A percentile compares a stretch with the other conserved stretches of the same genome.
phyloP scores from a whole-genome alignment of 2,113 vertebrate genomes.

The Marmota monax region DNA sequence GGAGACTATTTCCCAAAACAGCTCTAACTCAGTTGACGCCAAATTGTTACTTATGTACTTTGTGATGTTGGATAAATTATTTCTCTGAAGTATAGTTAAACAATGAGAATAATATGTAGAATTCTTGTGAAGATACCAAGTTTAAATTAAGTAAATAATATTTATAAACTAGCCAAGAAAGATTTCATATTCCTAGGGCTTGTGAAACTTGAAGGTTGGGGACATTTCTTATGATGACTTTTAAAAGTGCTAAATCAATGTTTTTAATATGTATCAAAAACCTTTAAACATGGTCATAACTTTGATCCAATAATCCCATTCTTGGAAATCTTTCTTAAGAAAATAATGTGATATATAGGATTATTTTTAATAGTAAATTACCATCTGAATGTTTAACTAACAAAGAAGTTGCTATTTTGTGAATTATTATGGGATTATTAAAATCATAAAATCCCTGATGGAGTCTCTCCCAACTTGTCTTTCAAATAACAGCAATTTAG shows the following conservation, averaged over 20 bases:
- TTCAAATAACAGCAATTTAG: conserved; percentile 2
- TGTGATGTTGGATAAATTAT: background rate
- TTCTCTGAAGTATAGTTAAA: conserved; percentile 25
- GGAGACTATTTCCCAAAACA: background rate
- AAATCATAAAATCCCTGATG: background rate
- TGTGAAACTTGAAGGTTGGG: background rate
- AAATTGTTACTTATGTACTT: background rate
- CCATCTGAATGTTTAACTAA: background rate
- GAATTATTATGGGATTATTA: background rate
- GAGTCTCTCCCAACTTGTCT: background rate
- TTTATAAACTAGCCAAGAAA: conserved; percentile 43
- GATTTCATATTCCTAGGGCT: background rate
- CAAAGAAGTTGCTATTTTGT: background rate
- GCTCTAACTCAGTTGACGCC: background rate
- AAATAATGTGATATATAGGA: conserved; percentile 13
- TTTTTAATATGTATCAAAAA: background rate
- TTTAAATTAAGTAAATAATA: background rate
- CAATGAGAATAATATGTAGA: background rate
- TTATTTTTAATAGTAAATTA: conserved; percentile 1
- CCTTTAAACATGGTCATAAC: background rate
- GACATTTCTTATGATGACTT: background rate
- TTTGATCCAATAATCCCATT: background rate
- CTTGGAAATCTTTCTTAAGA: conserved; percentile 33
- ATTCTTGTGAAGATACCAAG: background rate
- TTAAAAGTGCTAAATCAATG: background rate